Evolutionary conservation across 2,888 invertebrate genomes (phyloP).

Genomic region (Heliconius aoede): DNA sequence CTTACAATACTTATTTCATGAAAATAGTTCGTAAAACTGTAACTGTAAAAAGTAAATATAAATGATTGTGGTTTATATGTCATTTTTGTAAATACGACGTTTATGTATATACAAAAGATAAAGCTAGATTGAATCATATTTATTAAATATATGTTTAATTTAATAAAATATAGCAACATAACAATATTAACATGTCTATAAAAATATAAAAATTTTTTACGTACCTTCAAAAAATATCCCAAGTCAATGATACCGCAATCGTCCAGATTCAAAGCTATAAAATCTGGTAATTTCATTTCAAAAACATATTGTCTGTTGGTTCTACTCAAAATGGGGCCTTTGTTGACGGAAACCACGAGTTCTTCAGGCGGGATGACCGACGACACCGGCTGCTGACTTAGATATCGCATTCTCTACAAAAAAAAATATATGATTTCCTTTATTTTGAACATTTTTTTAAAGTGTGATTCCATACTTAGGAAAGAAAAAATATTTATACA

Average conservation of each 20-base stretch:
- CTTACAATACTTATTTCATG: background rate
- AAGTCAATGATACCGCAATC: conserved; percentile 65
- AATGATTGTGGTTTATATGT: too few relatives aligned
- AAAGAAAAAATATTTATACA: too few relatives aligned
- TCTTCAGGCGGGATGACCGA: conserved; percentile 58
- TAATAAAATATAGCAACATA: background rate
- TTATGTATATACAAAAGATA: too few relatives aligned
- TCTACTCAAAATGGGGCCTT: conserved; percentile 58
- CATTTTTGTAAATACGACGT: too few relatives aligned
- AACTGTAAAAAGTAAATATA: too few relatives aligned
- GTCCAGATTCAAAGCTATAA: conserved; percentile 61
- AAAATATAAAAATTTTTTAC: conserved; percentile 25
- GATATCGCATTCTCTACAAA: conserved; percentile 50
- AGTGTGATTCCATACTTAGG: too few relatives aligned
- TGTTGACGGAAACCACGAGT: conserved; percentile 51
- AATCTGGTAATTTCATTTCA: conserved; percentile 59
- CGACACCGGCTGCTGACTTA: conserved; percentile 59
- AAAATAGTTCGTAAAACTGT: too few relatives aligned
- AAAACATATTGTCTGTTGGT: conserved; percentile 52
- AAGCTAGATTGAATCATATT: too few relatives aligned
- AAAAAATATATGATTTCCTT: background rate
- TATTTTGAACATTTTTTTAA: too few relatives aligned
- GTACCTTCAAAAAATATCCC: conserved; percentile 66
- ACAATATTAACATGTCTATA: too few relatives aligned
- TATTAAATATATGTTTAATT: too few relatives aligned